Evolutionary conservation across 2,797 vertebrate genomes (phyloP), one percentile per base, ranked within the genome.

Genomic region (Clarias laeviceps): DNA sequence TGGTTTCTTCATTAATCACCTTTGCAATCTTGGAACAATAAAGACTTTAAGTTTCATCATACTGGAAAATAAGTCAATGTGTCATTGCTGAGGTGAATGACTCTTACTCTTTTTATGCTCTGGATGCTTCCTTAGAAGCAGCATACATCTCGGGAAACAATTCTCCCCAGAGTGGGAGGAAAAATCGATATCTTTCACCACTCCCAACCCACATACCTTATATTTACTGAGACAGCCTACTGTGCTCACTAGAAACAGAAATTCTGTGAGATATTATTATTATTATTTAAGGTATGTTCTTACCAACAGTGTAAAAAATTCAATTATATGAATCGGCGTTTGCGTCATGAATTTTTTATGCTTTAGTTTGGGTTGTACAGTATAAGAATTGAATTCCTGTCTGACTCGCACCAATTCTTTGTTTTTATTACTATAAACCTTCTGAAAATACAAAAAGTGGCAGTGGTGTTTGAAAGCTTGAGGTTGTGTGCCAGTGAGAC

Each of bases 161-260:
- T 79, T 64, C 61, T 82, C 73, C 85, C 80, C 50, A 76, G 66
- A 85, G 85, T 72, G 73, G 87, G 82, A 86, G 83, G 74, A 70
- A 82, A 86, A 88, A 88, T 88, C 85, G 40, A 84, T 89, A 73
- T 85, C 69, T 70, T 73, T 74, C 79, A 66, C 61, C 82, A 84
- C 62, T 77, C 37, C 70, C 88, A 73, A 73, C 89, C 87, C 87
- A 89, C 87, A 84, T 85, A 87, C 27, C 86, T 86, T 61, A 74
- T 84, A 80, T 83, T 82, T 69, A 56, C n/a, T 61, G 69, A 76
- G 61, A 37, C 68, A 82, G 68, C 32, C 76, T 61, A 8, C 57
- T 62, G 37, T 66, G 70, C 69, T 84, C 37, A 34, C 73, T 37
- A 81, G 27, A 73, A 32, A 40, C 22, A 62, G 76, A 84, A 59